A percentile compares a stretch with the other conserved stretches of the same genome.
Evolutionary conservation across 2,797 vertebrate genomes (phyloP).

Genomic region (Poecilia velifera): DNA sequence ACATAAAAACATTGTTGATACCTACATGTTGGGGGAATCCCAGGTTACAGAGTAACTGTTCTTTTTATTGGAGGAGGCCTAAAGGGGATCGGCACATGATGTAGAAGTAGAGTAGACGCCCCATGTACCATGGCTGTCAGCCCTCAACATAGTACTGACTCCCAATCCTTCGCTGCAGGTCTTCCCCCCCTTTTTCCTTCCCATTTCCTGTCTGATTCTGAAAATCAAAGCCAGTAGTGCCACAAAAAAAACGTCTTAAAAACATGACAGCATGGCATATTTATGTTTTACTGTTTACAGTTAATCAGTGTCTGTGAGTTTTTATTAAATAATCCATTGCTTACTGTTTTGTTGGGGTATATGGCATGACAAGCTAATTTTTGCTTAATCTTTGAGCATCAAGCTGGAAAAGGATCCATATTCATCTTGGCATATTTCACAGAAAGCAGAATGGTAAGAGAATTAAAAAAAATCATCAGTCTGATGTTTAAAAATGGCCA

Average conservation of each 20-base stretch:
- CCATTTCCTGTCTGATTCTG: background rate
- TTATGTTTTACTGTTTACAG: background rate
- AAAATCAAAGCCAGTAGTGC: background rate
- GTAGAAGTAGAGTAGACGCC: no score
- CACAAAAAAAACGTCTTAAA: background rate
- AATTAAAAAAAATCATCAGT: background rate
- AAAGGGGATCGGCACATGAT: no score
- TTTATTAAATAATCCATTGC: background rate
- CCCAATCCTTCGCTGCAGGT: no score
- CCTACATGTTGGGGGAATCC: background rate
- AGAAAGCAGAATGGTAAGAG: background rate
- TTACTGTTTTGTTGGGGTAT: background rate
- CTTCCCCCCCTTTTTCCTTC: background rate
- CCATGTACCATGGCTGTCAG: background rate
- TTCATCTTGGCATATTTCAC: background rate
- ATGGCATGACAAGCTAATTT: background rate
- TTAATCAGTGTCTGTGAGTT: background rate
- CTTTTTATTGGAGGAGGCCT: no score
- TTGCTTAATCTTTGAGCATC: background rate
- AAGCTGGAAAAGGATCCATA: background rate
- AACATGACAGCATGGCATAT: no score
- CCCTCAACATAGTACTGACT: background rate
- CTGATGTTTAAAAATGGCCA: background rate
- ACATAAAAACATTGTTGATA: slow-evolving; percentile 37
- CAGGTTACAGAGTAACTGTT: background rate